These are phyloP conservation scores for Epistrophe eligans DNA, from an alignment of 2,888 invertebrate genomes.

Conservation along the genomic window DNA sequence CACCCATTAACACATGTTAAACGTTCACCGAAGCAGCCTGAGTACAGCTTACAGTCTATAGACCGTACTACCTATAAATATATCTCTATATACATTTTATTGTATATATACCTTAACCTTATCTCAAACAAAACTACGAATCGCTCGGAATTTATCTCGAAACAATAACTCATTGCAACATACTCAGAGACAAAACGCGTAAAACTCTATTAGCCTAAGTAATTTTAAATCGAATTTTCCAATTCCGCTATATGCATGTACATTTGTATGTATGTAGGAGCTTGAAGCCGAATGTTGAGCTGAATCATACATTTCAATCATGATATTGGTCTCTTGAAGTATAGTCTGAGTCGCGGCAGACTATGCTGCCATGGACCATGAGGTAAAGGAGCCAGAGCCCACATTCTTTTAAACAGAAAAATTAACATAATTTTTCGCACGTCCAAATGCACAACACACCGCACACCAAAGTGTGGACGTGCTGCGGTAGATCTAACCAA, in stretches of 20 bases:
- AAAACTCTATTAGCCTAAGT: conserved; percentile 71
- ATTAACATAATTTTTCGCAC: conserved; percentile 73
- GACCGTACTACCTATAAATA: not conserved
- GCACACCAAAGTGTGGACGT: conserved; percentile 20
- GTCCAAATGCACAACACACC: conserved; percentile 26
- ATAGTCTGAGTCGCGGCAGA: conserved; percentile 25
- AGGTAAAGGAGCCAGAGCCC: conserved; percentile 35
- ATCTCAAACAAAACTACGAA: conserved; percentile 50
- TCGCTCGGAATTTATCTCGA: conserved; percentile 61
- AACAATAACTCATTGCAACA: conserved; percentile 67
- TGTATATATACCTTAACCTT: conserved; percentile 12
- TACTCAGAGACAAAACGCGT: conserved; percentile 61
- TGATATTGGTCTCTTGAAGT: conserved; percentile 28
- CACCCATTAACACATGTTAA: conserved; percentile 62
- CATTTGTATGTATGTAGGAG: not conserved
- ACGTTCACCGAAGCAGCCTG: conserved; percentile 1
- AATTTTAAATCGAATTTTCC: conserved; percentile 62
- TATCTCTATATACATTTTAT: not conserved
- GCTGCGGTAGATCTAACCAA: conserved; percentile 26
- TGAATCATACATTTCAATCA: conserved; percentile 70
- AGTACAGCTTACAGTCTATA: not conserved
- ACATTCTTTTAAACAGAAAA: conserved; percentile 63
- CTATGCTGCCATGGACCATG: conserved; percentile 30
- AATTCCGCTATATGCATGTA: conserved; percentile 11
- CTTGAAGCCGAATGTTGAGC: conserved; percentile 12